These are phyloP conservation scores for Drosophila busckii DNA, from an alignment of 1,140 invertebrate genomes.

Conservation along the genomic window DNA sequence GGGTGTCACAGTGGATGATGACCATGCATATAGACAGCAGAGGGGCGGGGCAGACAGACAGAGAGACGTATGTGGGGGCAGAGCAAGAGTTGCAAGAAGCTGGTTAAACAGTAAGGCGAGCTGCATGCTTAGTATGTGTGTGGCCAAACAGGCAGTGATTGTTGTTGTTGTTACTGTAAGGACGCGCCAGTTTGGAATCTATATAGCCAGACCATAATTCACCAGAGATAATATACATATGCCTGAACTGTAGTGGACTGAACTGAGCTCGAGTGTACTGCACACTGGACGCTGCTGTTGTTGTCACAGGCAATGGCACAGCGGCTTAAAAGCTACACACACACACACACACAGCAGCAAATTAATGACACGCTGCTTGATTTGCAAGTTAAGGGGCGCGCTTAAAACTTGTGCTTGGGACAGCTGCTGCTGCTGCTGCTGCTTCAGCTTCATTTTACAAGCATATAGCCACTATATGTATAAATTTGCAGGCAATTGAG, in stretches of 20 bases:
- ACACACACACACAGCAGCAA: constrained; percentile 19
- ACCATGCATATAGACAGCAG: constrained; percentile 41
- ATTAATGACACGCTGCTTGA: constrained; percentile 43
- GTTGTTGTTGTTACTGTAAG: constrained; percentile 49
- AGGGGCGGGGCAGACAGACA: neutral
- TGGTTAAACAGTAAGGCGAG: no score
- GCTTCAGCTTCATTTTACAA: neutral
- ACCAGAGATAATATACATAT: constrained; percentile 75
- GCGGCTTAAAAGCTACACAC: constrained; percentile 8
- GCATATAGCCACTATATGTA: neutral
- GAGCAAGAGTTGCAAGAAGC: neutral
- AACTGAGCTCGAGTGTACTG: no score
- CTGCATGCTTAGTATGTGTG: constrained; percentile 7
- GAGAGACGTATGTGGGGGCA: neutral
- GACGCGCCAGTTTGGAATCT: constrained; percentile 73
- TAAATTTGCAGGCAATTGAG: neutral
- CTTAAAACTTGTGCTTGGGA: constrained; percentile 6
- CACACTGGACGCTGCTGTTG: no score
- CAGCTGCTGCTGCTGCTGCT: constrained; percentile 1
- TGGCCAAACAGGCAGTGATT: constrained; percentile 10
- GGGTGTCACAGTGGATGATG: constrained; percentile 69
- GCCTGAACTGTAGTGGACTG: constrained; percentile 20
- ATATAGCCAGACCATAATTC: constrained; percentile 71
- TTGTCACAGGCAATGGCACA: no score
- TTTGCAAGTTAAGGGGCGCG: constrained; percentile 19